phyloP scores from a whole-genome alignment of 2,888 invertebrate species.

The Enchytraeus crypticus region DNA sequence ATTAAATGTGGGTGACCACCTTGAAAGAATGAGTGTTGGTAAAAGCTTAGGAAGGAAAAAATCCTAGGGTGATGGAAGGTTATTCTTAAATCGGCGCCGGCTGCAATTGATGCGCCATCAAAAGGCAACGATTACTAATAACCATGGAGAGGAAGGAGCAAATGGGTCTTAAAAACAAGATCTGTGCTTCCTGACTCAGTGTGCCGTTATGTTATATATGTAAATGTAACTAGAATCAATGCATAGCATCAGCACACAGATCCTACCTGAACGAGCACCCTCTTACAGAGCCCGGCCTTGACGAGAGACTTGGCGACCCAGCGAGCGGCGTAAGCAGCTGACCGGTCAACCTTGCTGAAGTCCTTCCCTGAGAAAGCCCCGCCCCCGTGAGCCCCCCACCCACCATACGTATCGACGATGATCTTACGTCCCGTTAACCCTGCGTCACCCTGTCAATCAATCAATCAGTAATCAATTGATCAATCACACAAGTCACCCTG shows the following conservation, averaged over 20 bases:
- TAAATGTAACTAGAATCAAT: background rate
- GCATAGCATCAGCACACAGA: background rate
- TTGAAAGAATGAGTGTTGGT: too few relatives aligned
- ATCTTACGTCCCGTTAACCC: conserved; percentile 97
- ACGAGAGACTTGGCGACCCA: conserved; percentile 99
- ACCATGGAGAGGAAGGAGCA: too few relatives aligned
- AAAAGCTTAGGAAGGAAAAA: too few relatives aligned
- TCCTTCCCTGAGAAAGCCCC: conserved; percentile 99
- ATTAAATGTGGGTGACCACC: too few relatives aligned
- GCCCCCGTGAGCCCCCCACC: conserved; percentile 99
- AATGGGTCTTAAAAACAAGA: too few relatives aligned
- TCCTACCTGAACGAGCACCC: conserved; percentile 82
- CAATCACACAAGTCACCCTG: too few relatives aligned
- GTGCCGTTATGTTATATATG: background rate
- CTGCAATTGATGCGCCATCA: too few relatives aligned
- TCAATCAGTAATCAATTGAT: too few relatives aligned
- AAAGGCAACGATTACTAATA: too few relatives aligned
- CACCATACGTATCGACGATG: conserved; percentile 98
- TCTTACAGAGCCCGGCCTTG: conserved; percentile 82
- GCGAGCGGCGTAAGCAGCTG: conserved; percentile 94
- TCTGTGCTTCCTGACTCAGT: too few relatives aligned
- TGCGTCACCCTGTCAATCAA: conserved; percentile 91
- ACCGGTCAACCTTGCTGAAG: conserved; percentile 68
- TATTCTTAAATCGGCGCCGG: too few relatives aligned
- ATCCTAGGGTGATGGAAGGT: too few relatives aligned